Conservation (phyloP, 2,888 invertebrate species). For the Leptodirus hochenwartii region DNA sequence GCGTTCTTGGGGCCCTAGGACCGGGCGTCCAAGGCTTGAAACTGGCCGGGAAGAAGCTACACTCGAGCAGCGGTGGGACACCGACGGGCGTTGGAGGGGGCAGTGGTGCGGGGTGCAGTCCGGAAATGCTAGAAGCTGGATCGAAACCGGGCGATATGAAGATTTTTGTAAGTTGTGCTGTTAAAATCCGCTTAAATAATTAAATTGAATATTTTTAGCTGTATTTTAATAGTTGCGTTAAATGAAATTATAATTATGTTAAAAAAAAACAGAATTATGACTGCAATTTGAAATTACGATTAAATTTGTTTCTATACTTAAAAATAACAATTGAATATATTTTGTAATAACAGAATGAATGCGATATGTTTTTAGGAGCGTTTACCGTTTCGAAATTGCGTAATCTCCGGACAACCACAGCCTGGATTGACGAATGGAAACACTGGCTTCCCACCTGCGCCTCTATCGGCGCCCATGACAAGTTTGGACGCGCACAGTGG, state of each 20-base stretch:
- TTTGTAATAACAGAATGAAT: too few relatives aligned
- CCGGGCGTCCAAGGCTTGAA: too few relatives aligned
- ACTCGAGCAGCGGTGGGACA: constrained; percentile 20
- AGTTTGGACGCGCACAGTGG: constrained; percentile 12
- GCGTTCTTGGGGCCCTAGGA: too few relatives aligned
- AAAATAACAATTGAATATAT: too few relatives aligned
- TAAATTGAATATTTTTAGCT: constrained; percentile 1
- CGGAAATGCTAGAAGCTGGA: too few relatives aligned
- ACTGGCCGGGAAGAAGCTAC: constrained; percentile 22
- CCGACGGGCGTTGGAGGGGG: constrained; percentile 18
- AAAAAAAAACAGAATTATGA: too few relatives aligned
- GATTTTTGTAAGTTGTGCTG: constrained; percentile 22
- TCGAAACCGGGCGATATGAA: constrained; percentile 25
- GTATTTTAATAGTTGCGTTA: neutral
- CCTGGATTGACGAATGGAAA: constrained; percentile 27
- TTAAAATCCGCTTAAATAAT: neutral
- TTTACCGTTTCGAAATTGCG: constrained; percentile 32
- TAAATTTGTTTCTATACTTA: too few relatives aligned
- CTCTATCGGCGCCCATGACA: too few relatives aligned
- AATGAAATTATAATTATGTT: constrained; percentile 6
- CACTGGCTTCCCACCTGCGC: constrained; percentile 14
- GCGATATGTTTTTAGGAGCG: constrained; percentile 27
- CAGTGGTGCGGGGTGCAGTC: too few relatives aligned
- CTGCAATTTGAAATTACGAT: too few relatives aligned
- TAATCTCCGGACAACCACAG: constrained; percentile 28